phyloP scores from a whole-genome alignment of 1,140 invertebrate genomes.

The Drosophila funebris region DNA sequence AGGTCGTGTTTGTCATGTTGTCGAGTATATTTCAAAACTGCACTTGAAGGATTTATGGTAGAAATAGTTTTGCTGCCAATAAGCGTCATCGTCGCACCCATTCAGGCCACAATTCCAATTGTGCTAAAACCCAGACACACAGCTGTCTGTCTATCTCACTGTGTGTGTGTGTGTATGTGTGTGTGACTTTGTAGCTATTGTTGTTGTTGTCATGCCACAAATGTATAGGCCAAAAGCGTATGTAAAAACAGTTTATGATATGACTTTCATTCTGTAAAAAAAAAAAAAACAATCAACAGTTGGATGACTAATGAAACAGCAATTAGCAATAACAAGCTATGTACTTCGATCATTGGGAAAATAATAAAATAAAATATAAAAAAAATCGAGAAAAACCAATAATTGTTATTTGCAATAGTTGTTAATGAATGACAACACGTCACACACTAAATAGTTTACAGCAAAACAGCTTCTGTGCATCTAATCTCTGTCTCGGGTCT shows the following conservation, averaged over 20 bases:
- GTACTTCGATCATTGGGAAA: conserved; percentile 8
- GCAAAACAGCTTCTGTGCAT: conserved; percentile 6
- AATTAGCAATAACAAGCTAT: conserved; percentile 32
- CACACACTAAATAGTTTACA: conserved; percentile 4
- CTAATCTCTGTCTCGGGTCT: not conserved
- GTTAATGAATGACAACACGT: conserved; percentile 19
- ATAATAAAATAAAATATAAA: not conserved
- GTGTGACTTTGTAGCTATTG: not conserved
- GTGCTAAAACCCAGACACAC: conserved; percentile 14
- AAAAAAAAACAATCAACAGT: conserved; percentile 6
- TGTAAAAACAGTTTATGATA: conserved; percentile 26
- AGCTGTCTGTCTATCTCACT: conserved; percentile 20
- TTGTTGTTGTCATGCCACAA: conserved; percentile 10
- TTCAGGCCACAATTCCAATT: conserved; percentile 12
- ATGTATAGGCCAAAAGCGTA: conserved; percentile 30
- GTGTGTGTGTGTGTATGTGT: too few relatives aligned
- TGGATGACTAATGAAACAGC: conserved; percentile 45
- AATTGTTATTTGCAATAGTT: conserved; percentile 24
- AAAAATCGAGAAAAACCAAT: conserved; percentile 12
- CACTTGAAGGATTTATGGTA: conserved; percentile 26
- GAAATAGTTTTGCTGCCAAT: conserved; percentile 10
- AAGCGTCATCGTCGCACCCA: not conserved
- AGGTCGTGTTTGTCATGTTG: not conserved
- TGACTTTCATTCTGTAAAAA: conserved; percentile 39
- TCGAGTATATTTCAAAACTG: not conserved